These are phyloP conservation scores for Euwallacea similis DNA, from an alignment of 1,140 invertebrate genomes.

Conservation along the genomic window DNA sequence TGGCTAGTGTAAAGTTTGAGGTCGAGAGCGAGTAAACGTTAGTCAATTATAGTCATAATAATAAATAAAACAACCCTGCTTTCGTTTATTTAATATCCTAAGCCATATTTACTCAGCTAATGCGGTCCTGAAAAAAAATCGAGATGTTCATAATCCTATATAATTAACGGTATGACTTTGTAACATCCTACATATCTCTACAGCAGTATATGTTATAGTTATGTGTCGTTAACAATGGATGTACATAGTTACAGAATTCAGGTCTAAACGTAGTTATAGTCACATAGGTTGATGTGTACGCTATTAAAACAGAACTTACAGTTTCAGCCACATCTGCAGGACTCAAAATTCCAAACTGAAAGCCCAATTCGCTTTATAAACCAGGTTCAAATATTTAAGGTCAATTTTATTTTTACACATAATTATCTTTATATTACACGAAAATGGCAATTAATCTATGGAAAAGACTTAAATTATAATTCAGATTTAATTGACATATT, in stretches of 20 bases:
- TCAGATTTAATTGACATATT: too few relatives aligned
- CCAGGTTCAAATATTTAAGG: too few relatives aligned
- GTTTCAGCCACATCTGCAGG: background rate
- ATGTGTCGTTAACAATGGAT: background rate
- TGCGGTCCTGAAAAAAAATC: background rate
- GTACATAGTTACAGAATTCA: background rate
- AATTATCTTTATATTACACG: too few relatives aligned
- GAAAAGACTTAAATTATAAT: too few relatives aligned
- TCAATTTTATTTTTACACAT: too few relatives aligned
- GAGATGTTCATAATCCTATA: background rate
- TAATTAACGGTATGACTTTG: background rate
- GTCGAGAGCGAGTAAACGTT: slow-evolving; percentile 39
- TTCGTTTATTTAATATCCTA: background rate
- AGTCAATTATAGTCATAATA: background rate
- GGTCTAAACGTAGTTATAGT: background rate
- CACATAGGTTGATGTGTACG: background rate
- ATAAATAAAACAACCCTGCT: background rate
- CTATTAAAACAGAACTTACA: background rate
- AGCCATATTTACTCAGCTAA: background rate
- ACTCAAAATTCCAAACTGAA: background rate
- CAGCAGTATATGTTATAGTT: background rate
- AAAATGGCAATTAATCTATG: too few relatives aligned
- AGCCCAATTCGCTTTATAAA: too few relatives aligned
- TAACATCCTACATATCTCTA: too few relatives aligned
- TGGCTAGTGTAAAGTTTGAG: slow-evolving; percentile 61